Evolutionary conservation across 2,113 vertebrate genomes (phyloP), one percentile per base, ranked within the genome.

Genomic region (Atrichornis clamosus): DNA sequence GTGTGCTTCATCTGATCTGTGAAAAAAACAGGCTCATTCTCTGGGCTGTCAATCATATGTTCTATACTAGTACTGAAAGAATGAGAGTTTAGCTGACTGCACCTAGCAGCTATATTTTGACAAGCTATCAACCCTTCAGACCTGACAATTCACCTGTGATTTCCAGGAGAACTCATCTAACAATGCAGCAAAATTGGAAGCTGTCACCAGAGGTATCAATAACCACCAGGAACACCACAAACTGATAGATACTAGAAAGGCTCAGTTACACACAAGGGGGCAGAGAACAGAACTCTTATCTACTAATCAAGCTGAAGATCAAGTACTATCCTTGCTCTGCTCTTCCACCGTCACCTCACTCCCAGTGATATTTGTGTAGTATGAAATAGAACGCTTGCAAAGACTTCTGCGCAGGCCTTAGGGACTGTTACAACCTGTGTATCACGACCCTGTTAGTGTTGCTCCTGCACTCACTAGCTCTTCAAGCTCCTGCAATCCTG

Each of bases 81-180:
- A 81, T 10, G 11, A 88, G n/a, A 90, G 17, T 49, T 84, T 53
- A 93, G 69, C 60, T 58, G 52, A 94, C 58, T 89, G 74, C 35
- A 91, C 35, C 70, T 80, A 77, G 63, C 39, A 91, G 87, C 19
- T 86, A 60, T 7, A 60, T 88, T 96, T 92, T 90, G 90, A 94
- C 88, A 96, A 90, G 44, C 62, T 77, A 87, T 87, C 90, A 93
- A 46, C 56, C 60, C 58, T 84, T 95, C 52, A 72, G 80, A 89
- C 69, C 68, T 79, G 69, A 53, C 88, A 96, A 84, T 90, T 84
- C 73, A 84, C 53, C 63, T 78, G 28, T 70, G 58, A 77, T 84
- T 93, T 94, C 76, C 41, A 90, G 21, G 2, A 78, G 16, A 93
- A 90, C 41, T 88, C 59, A 59, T 85, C 56, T 72, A 93, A 85